These are phyloP conservation scores for Pseudopipra pipra DNA, from an alignment of 2,113 vertebrate genomes.

Conservation along the genomic window DNA sequence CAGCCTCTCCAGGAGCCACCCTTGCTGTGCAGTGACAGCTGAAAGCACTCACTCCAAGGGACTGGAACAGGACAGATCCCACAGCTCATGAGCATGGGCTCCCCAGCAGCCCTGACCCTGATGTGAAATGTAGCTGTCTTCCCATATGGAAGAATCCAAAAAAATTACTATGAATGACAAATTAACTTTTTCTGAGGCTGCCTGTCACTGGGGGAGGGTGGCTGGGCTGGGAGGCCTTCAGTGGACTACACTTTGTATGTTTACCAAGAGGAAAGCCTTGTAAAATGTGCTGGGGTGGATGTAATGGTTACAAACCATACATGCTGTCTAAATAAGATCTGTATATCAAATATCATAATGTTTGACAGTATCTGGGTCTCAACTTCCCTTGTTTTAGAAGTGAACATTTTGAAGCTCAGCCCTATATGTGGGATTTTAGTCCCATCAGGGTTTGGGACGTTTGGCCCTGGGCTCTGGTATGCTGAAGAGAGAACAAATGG, in stretches of 20 bases:
- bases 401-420: background rate
- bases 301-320: background rate
- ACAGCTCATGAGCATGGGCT: accelerated
- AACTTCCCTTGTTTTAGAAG: background rate
- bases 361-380: background rate
- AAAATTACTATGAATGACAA: background rate
- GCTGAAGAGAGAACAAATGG: background rate
- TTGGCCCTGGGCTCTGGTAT: background rate
- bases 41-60: accelerated
- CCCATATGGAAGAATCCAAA: background rate
- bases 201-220: accelerated
- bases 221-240: background rate
- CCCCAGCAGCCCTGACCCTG: background rate
- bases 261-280: background rate
- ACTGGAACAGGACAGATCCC: background rate
- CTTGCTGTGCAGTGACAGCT: background rate
- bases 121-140: background rate
- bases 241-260: background rate
- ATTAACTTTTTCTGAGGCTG: background rate
- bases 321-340: background rate
- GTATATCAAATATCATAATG: background rate
- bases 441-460: background rate
- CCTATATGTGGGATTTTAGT: background rate
- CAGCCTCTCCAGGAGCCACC: background rate
- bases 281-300: background rate